These are phyloP conservation scores for Tokudaia tokunoshimensis DNA, from an alignment of 2,797 vertebrate genomes.

Conservation along the genomic window DNA sequence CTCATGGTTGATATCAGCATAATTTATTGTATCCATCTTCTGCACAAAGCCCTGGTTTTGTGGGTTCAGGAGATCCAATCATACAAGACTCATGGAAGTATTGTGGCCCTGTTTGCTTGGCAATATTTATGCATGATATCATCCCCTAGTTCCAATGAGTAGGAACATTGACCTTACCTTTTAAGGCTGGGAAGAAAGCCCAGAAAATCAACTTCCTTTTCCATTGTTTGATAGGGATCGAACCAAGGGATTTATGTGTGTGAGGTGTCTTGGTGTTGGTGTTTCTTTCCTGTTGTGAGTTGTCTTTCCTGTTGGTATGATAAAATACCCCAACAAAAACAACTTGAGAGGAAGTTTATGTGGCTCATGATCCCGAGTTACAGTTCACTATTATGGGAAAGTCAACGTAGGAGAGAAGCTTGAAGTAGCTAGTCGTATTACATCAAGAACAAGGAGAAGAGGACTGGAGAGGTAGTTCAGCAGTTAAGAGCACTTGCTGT, in stretches of 20 bases:
- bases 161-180: background rate
- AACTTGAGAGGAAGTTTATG: background rate
- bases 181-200: slow-evolving; percentile 19
- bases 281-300: background rate
- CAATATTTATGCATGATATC: background rate
- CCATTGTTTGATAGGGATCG: background rate
- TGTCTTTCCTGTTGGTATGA: background rate
- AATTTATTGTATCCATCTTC: background rate
- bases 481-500: background rate
- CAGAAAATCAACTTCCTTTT: background rate
- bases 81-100: background rate
- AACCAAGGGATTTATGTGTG: background rate
- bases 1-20: background rate
- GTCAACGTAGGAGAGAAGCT: background rate
- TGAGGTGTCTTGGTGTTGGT: background rate
- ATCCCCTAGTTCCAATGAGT: background rate
- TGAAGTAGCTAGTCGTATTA: background rate
- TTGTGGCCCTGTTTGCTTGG: background rate
- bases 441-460: background rate
- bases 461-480: background rate
- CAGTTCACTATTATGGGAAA: background rate
- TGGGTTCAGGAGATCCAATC: background rate
- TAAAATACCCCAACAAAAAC: background rate
- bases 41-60: slow-evolving; percentile 38
- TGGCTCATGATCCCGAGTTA: background rate